Evolutionary conservation across 2,888 invertebrate genomes (phyloP).

Genomic region (Synergus japonicus): DNA sequence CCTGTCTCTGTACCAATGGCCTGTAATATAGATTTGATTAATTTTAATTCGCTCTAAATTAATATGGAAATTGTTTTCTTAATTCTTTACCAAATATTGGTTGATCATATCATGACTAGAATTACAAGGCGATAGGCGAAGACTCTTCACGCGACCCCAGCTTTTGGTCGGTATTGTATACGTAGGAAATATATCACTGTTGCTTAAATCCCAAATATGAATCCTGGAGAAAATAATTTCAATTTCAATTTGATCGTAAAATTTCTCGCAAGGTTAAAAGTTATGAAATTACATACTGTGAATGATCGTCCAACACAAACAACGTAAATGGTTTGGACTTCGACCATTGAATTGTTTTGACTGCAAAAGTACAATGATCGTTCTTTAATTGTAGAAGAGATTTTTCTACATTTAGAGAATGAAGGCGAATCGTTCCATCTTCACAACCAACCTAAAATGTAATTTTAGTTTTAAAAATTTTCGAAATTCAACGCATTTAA

Average conservation of each 20-base stretch:
- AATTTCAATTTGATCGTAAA: not conserved
- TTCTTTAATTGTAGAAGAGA: slow-evolving; percentile 76
- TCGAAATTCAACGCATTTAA: not conserved
- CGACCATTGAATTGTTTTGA: slow-evolving; percentile 79
- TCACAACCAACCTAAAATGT: slow-evolving; percentile 76
- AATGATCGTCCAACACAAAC: slow-evolving; percentile 77
- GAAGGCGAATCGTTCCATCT: slow-evolving; percentile 79
- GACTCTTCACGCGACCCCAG: slow-evolving; percentile 72
- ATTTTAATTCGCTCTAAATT: slow-evolving; percentile 28
- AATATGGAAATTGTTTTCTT: not conserved
- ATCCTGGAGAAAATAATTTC: slow-evolving; percentile 70
- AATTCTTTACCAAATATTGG: slow-evolving; percentile 77
- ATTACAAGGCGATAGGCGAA: slow-evolving; percentile 76
- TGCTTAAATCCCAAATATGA: slow-evolving; percentile 79
- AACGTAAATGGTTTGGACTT: slow-evolving; percentile 78
- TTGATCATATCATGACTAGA: slow-evolving; percentile 67
- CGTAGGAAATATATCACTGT: slow-evolving; percentile 78
- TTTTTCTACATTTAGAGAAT: slow-evolving; percentile 75
- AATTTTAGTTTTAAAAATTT: not conserved
- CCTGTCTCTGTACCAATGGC: slow-evolving; percentile 77
- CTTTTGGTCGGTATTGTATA: slow-evolving; percentile 76
- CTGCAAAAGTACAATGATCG: slow-evolving; percentile 65
- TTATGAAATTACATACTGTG: slow-evolving; percentile 67
- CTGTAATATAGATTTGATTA: slow-evolving; percentile 70
- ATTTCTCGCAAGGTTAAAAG: slow-evolving; percentile 10